Evolutionary conservation across 2,113 vertebrate genomes (phyloP).

Genomic region (Cyanoramphus novaezelandiae): DNA sequence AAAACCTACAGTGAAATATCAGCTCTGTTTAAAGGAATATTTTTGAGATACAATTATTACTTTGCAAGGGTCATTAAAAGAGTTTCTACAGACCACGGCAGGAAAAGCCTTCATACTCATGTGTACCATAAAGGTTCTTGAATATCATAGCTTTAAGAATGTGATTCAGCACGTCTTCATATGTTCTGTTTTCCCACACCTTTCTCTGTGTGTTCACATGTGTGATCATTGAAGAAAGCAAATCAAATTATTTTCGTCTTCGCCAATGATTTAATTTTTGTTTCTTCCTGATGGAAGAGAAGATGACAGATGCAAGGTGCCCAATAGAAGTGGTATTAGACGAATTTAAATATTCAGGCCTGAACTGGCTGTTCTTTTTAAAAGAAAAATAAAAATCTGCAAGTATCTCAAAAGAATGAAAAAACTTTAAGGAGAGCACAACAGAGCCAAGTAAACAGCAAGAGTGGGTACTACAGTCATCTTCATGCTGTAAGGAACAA

Average conservation of each 20-base stretch:
- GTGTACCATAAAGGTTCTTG: neutral
- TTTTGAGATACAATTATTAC: neutral
- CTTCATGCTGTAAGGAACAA: neutral
- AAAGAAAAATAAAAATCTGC: neutral
- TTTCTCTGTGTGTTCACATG: neutral
- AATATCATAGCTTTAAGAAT: neutral
- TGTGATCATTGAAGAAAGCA: neutral
- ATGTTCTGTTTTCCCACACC: neutral
- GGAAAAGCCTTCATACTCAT: neutral
- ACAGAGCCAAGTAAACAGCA: neutral
- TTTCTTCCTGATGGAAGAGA: neutral
- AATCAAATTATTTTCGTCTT: neutral
- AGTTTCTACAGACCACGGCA: neutral
- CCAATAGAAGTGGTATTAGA: neutral
- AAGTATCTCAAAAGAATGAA: neutral
- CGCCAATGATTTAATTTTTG: neutral
- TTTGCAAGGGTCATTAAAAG: neutral
- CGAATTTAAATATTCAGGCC: neutral
- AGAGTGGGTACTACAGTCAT: neutral
- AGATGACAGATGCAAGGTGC: neutral
- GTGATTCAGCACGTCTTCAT: neutral
- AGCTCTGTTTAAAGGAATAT: neutral
- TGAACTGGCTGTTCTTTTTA: neutral
- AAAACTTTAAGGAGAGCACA: neutral
- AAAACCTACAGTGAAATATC: neutral